Base-by-base conservation (phyloP, 2,113 vertebrate species). In the Oncorhynchus masou region DNA sequence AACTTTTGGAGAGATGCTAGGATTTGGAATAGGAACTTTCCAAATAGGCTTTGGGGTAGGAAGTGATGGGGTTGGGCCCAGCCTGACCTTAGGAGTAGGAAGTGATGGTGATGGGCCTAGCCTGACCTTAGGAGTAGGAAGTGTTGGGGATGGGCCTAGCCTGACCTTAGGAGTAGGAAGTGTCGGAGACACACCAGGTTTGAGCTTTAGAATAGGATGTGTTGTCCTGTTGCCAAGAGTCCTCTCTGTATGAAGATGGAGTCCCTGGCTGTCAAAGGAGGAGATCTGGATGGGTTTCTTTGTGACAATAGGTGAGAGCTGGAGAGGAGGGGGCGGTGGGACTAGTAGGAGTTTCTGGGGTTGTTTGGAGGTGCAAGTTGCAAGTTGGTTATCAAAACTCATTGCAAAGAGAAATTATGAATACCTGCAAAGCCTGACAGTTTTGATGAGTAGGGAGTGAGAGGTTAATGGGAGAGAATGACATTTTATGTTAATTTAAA, bases 231-330 rank as follows among this genome's bases (percentile, higher is more conserved):
- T 75, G 71, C 51, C 57, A 1, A 74, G 39, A 68, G 66, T 77
- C 71, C 54, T 79, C 62, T 81, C 81, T 73, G 70, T 70, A 48
- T 34, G 2, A 24, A 59, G 29, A 85, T 45, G 49, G n/a, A 85
- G 75, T 11, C 88, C 88, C 34, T 70, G 86, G 68, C 86, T 77
- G 69, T 87, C 81, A 77, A 93, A 92, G 25, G 92, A 91, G 0
- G 90, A 82, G 71, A 93, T 91, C 13, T 90, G 87, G 73, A 93
- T 92, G 5, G 83, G 83, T 84, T 87, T 93, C 87, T 89, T 93
- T 70, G 80, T 89, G 80, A 92, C 85, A 68, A 93, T 71, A 9
- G 93, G 92, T 57, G 93, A 89, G 24, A 93, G 89, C 2, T 89
- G 74, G 77, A 78, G 74, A 54, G 88, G 84, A 80, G 84, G 84